Conservation (phyloP, 1,140 invertebrate species). For the Telenomus remus region DNA sequence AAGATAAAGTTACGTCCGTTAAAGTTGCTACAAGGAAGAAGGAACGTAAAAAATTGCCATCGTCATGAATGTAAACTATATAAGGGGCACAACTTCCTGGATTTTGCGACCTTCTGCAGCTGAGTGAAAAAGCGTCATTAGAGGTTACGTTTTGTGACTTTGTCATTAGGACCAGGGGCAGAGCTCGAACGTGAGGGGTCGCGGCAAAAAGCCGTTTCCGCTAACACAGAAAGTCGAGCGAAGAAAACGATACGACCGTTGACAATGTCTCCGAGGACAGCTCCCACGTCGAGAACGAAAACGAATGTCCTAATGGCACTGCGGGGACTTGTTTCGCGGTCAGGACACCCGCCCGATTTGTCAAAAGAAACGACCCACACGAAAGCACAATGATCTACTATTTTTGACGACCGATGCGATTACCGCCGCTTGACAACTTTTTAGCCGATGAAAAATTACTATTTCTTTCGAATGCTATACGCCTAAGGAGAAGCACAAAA, state of each 20-base stretch:
- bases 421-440: conserved; percentile 28
- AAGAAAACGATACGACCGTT: conserved; percentile 54
- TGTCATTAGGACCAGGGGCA: conserved; percentile 50
- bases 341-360: conserved; percentile 57
- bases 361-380: conserved; percentile 51
- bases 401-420: conserved; percentile 48
- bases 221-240: conserved; percentile 49
- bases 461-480: not conserved
- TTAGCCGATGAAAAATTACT: conserved; percentile 32
- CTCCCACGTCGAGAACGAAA: conserved; percentile 52
- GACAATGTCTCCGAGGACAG: conserved; percentile 54
- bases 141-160: conserved; percentile 54
- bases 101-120: conserved; percentile 34
- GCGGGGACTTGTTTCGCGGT: conserved; percentile 62
- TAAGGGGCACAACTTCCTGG: conserved; percentile 15
- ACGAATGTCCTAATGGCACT: conserved; percentile 65
- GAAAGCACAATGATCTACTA: conserved; percentile 47
- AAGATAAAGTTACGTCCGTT: not conserved
- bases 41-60: not conserved
- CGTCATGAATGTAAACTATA: conserved; percentile 39
- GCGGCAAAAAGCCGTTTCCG: conserved; percentile 56
- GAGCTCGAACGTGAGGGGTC: conserved; percentile 31
- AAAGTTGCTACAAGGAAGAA: not conserved
- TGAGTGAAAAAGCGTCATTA: conserved; percentile 60
- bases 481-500: too few species aligned